These are phyloP conservation scores for Caprella mutica DNA, from an alignment of 2,888 invertebrate genomes.

Conservation along the genomic window DNA sequence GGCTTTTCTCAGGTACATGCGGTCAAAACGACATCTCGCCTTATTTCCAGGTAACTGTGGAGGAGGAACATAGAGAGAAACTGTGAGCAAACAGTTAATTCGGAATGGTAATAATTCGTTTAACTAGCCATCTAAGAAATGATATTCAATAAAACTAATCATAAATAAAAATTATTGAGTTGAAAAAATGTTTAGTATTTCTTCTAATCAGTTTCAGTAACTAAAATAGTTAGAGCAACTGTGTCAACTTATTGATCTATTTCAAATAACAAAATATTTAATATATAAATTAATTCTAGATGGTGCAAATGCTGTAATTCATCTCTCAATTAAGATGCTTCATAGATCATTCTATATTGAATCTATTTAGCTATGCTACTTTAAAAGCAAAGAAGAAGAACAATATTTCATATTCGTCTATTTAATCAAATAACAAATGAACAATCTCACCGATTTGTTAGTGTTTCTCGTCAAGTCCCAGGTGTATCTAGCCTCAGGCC, in stretches of 20 bases:
- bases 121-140: no score
- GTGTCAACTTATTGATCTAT: no score
- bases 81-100: background rate
- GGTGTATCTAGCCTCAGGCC: slow-evolving; percentile 46
- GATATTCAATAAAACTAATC: no score
- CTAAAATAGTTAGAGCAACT: no score
- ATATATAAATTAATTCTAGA: no score
- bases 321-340: background rate
- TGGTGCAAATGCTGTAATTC: no score
- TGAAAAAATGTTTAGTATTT: no score
- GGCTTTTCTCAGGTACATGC: slow-evolving; percentile 43
- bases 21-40: slow-evolving; percentile 47
- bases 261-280: no score
- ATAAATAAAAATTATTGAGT: no score
- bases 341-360: background rate
- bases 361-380: background rate
- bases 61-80: background rate
- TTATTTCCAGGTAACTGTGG: no score
- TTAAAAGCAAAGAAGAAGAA: background rate
- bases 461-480: slow-evolving; percentile 50
- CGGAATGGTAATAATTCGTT: no score
- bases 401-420: background rate
- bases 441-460: slow-evolving; percentile 40
- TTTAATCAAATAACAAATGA: background rate
- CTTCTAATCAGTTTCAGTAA: no score